phyloP scores from a whole-genome alignment of 2,113 vertebrate species.

The Sceloporus undulatus region DNA sequence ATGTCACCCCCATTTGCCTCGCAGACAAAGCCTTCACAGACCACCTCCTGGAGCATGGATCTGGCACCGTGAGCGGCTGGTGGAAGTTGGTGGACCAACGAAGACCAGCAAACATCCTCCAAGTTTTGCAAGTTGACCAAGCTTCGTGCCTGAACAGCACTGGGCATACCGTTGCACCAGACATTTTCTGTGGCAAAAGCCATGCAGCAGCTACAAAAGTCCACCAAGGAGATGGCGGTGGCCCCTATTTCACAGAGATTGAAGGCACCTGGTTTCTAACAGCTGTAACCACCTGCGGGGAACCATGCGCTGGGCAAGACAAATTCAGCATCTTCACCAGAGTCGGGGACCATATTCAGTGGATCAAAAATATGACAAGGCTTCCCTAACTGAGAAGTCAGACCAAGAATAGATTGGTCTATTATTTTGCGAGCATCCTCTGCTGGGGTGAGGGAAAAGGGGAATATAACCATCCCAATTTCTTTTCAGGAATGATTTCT shows the following conservation, averaged over 20 bases:
- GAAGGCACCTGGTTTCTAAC: conserved; percentile 89
- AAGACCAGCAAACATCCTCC: conserved; percentile 71
- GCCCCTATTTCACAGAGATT: conserved; percentile 83
- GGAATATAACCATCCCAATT: not conserved
- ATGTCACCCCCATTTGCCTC: conserved; percentile 86
- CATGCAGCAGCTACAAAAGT: conserved; percentile 77
- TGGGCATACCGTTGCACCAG: conserved; percentile 74
- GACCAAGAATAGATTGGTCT: not conserved
- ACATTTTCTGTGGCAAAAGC: conserved; percentile 92
- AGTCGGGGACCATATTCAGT: conserved; percentile 83
- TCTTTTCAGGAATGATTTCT: not conserved
- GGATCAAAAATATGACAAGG: conserved; percentile 82
- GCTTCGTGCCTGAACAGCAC: conserved; percentile 84
- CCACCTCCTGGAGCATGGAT: conserved; percentile 76
- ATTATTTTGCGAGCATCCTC: not conserved
- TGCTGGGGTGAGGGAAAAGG: not conserved
- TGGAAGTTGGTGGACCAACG: conserved; percentile 78
- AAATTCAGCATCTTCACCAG: conserved; percentile 92
- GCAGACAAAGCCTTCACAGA: conserved; percentile 85
- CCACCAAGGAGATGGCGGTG: conserved; percentile 91
- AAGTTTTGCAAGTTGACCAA: conserved; percentile 82
- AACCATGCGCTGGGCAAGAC: conserved; percentile 88
- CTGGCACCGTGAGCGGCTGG: conserved; percentile 90
- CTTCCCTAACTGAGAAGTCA: not conserved
- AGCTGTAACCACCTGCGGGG: conserved; percentile 93